These are phyloP conservation scores for Pecten maximus DNA, from an alignment of 2,888 invertebrate species.

Conservation along the genomic window DNA sequence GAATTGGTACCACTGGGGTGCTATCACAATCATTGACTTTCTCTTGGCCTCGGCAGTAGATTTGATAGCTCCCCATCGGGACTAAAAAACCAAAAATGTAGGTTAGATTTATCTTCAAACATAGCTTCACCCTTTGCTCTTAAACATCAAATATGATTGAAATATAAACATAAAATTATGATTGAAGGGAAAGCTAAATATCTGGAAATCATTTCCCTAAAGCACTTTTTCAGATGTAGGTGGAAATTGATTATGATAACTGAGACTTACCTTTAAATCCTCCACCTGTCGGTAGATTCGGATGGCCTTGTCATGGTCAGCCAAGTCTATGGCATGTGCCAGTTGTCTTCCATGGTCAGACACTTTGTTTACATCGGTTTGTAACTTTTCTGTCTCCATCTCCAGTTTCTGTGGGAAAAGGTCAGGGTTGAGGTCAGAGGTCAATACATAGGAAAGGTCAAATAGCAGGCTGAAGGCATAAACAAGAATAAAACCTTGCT, in stretches of 20 bases:
- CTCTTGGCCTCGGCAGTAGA: constrained; percentile 67
- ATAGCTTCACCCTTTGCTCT: not conserved
- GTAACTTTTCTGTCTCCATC: constrained; percentile 65
- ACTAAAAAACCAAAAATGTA: constrained; percentile 55
- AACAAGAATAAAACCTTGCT: not conserved
- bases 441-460: not conserved
- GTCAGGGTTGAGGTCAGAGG: not conserved
- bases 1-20: constrained; percentile 71
- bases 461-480: not conserved
- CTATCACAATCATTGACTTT: constrained; percentile 62
- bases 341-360: constrained; percentile 71
- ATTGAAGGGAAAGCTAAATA: too few relatives aligned
- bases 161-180: not conserved
- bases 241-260: too few relatives aligned
- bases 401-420: constrained; percentile 68
- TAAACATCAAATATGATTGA: not conserved
- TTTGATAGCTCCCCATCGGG: constrained; percentile 67
- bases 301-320: constrained; percentile 71
- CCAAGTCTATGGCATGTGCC: constrained; percentile 68
- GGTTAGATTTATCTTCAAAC: not conserved
- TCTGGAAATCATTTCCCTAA: too few relatives aligned
- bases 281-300: constrained; percentile 69
- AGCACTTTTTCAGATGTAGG: too few relatives aligned
- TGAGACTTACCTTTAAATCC: constrained; percentile 71
- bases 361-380: constrained; percentile 65